Percentiles rank a stretch among this genome's conserved stretches.
Evolutionary conservation across 2,113 vertebrate species (phyloP).

Genomic region (Anolis carolinensis): DNA sequence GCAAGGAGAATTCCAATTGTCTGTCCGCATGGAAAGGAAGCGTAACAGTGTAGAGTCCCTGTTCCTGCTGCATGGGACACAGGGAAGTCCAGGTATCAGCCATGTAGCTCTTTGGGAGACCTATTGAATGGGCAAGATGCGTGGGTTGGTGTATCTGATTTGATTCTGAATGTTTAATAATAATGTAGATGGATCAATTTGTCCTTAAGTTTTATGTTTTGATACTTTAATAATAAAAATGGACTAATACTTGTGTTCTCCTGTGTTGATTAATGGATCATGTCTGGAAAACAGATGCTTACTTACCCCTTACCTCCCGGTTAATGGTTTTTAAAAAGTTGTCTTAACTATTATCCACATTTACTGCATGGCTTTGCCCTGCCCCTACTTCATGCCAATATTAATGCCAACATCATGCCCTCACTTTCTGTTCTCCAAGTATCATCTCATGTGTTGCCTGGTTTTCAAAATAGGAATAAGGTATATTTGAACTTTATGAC

Average conservation of each 20-base stretch:
- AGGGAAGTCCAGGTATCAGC: background rate
- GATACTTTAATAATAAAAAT: conserved; percentile 77
- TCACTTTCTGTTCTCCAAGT: background rate
- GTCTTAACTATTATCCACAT: conserved; percentile 5
- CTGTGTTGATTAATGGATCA: conserved; percentile 56
- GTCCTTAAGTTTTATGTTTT: conserved; percentile 71
- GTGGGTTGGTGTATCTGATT: conserved; percentile 55
- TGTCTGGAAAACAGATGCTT: conserved; percentile 11
- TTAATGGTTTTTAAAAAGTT: conserved; percentile 8
- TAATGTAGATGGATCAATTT: conserved; percentile 64
- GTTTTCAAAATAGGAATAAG: background rate
- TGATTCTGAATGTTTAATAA: conserved; percentile 57
- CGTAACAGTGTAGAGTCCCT: background rate
- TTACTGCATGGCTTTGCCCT: conserved; percentile 7
- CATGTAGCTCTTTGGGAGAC: conserved; percentile 34
- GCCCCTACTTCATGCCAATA: background rate
- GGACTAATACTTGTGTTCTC: conserved; percentile 65
- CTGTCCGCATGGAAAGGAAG: background rate
- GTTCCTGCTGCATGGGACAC: background rate
- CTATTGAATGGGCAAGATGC: conserved; percentile 30
- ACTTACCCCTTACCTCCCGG: background rate
- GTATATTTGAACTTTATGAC: no score
- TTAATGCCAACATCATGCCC: background rate
- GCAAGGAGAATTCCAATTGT: background rate
- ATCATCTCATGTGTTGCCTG: background rate